These are phyloP conservation scores for Lamprologus lemairii DNA, from an alignment of 2,113 vertebrate genomes.

Conservation along the genomic window DNA sequence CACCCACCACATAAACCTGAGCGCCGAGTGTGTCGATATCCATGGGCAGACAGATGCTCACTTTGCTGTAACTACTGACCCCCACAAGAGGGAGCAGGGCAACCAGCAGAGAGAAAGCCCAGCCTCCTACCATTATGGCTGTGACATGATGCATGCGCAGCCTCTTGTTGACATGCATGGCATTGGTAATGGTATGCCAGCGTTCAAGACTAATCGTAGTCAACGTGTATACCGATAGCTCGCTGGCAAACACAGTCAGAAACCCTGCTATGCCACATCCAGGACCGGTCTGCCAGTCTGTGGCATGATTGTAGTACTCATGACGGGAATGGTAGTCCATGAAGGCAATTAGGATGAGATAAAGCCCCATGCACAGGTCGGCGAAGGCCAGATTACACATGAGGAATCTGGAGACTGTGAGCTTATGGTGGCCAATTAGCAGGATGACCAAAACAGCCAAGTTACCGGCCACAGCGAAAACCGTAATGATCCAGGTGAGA, in stretches of 20 bases:
- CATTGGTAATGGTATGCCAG: slow-evolving; percentile 90
- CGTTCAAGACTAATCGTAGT: slow-evolving; percentile 85
- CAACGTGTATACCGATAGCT: slow-evolving; percentile 87
- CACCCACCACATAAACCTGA: slow-evolving; percentile 80
- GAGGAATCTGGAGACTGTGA: slow-evolving; percentile 85
- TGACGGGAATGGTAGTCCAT: slow-evolving; percentile 78
- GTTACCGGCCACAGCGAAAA: slow-evolving; percentile 80
- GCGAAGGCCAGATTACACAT: slow-evolving; percentile 91
- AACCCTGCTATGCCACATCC: slow-evolving; percentile 83
- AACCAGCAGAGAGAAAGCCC: slow-evolving; percentile 79
- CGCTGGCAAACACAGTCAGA: slow-evolving; percentile 87
- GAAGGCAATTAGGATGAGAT: slow-evolving; percentile 84
- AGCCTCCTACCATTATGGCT: slow-evolving; percentile 79
- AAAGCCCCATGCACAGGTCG: slow-evolving; percentile 90
- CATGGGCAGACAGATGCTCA: slow-evolving; percentile 95
- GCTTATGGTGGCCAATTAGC: slow-evolving; percentile 78
- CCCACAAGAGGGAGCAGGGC: slow-evolving; percentile 82
- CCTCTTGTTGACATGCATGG: slow-evolving; percentile 81
- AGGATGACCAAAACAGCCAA: slow-evolving; percentile 78
- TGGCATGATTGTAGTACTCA: slow-evolving; percentile 90
- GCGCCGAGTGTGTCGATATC: slow-evolving; percentile 79
- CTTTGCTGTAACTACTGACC: slow-evolving; percentile 88
- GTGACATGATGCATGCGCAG: slow-evolving; percentile 77
- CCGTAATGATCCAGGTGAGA: slow-evolving; percentile 83
- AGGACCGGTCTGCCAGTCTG: slow-evolving; percentile 83